phyloP scores from a whole-genome alignment of 2,888 invertebrate species.

The Fragum sueziense region DNA sequence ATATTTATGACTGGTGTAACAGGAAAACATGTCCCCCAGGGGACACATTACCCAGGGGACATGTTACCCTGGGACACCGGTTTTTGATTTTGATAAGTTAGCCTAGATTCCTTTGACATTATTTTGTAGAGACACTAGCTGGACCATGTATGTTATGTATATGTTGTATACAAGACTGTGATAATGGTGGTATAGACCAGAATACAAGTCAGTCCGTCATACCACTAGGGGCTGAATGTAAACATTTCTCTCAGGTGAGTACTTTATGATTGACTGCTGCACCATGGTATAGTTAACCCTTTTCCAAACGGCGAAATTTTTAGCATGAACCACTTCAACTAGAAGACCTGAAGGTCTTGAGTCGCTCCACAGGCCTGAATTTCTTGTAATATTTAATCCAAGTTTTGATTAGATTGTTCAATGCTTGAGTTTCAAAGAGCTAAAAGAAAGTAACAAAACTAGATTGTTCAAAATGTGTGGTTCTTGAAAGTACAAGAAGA shows the following conservation, averaged over 20 bases:
- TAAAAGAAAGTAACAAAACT: no score
- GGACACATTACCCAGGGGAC: background rate
- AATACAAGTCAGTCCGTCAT: conserved; percentile 36
- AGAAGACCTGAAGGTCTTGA: no score
- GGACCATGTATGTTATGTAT: conserved; percentile 35
- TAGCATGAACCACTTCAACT: no score
- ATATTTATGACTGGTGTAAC: background rate
- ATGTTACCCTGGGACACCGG: no score
- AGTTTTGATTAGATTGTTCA: no score
- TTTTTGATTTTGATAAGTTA: background rate
- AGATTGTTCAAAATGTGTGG: no score
- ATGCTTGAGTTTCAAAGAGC: no score
- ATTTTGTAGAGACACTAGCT: conserved; percentile 14
- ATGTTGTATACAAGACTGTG: conserved; percentile 56
- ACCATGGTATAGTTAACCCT: no score
- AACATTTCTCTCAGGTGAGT: conserved; percentile 53
- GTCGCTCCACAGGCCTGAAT: no score
- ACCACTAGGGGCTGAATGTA: conserved; percentile 47
- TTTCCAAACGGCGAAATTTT: no score
- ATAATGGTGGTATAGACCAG: conserved; percentile 37
- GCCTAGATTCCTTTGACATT: background rate
- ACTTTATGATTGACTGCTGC: background rate
- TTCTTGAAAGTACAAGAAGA: no score
- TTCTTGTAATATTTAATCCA: no score
- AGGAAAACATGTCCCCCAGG: background rate